A percentile compares a stretch with the other conserved stretches of the same genome.
phyloP scores from a whole-genome alignment of 2,113 vertebrate genomes.

The Phrynosoma blainvillii region DNA sequence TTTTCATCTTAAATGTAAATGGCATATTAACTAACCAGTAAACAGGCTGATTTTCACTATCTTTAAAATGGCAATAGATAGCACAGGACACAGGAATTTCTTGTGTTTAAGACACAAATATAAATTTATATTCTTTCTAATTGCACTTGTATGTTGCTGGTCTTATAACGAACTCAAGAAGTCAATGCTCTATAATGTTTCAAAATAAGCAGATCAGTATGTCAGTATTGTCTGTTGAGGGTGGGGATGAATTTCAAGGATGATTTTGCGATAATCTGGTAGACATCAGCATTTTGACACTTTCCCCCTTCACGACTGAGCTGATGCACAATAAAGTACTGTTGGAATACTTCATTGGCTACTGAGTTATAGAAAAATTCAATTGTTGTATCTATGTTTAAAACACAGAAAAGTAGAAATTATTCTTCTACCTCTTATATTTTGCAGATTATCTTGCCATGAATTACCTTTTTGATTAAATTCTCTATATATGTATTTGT shows the following conservation, averaged over 20 bases:
- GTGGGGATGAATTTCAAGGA: not conserved
- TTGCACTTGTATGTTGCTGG: constrained; percentile 9
- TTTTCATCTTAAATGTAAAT: constrained; percentile 28
- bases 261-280: not conserved
- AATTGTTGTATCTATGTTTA: not conserved
- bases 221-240: not conserved
- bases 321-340: too few relatives aligned
- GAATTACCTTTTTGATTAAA: not conserved
- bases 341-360: too few relatives aligned
- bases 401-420: not conserved
- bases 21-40: constrained; percentile 17
- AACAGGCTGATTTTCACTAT: not conserved
- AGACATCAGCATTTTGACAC: not conserved
- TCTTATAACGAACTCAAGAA: constrained; percentile 9
- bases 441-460: not conserved
- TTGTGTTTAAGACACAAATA: constrained; percentile 38
- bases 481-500: not conserved
- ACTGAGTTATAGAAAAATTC: not conserved
- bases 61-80: constrained; percentile 32
- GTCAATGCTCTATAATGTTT: constrained; percentile 21
- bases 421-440: not conserved
- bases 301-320: too few relatives aligned
- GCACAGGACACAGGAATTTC: not conserved
- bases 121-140: not conserved
- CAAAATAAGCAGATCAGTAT: not conserved